Conservation (phyloP, 2,113 vertebrate species). For the Antigone vipio region DNA sequence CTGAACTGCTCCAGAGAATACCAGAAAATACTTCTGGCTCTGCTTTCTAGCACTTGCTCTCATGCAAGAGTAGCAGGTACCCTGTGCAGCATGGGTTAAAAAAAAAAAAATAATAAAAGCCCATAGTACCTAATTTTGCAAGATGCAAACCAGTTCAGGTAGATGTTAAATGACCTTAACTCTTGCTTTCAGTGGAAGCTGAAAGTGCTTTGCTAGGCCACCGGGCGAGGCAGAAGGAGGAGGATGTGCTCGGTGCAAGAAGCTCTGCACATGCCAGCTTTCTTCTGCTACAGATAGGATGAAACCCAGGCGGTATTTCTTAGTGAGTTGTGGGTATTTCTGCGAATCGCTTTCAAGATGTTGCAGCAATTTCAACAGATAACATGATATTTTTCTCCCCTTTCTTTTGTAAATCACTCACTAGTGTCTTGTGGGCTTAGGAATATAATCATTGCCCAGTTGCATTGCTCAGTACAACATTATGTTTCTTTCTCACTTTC, state of each 20-base stretch:
- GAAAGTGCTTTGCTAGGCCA: neutral
- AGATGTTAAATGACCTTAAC: neutral
- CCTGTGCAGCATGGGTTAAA: neutral
- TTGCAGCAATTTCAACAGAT: constrained; percentile 23
- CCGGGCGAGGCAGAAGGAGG: neutral
- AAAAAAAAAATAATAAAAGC: neutral
- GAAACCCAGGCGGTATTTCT: neutral
- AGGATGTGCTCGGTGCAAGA: neutral
- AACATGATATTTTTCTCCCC: neutral
- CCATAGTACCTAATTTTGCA: neutral
- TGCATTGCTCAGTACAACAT: neutral
- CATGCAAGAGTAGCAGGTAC: neutral
- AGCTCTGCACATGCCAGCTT: constrained; percentile 3
- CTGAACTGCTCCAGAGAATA: neutral
- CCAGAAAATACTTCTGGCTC: neutral
- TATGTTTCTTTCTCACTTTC: neutral
- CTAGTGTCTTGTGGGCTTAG: neutral
- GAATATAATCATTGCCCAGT: neutral
- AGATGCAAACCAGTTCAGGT: neutral
- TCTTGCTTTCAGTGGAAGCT: neutral
- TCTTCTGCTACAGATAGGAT: neutral
- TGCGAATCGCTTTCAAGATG: neutral
- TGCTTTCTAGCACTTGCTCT: neutral
- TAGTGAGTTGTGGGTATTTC: neutral
- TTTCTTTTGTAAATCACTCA: neutral